Evolutionary conservation across 2,113 vertebrate genomes (phyloP).

Genomic region (Balaenoptera acutorostrata): DNA sequence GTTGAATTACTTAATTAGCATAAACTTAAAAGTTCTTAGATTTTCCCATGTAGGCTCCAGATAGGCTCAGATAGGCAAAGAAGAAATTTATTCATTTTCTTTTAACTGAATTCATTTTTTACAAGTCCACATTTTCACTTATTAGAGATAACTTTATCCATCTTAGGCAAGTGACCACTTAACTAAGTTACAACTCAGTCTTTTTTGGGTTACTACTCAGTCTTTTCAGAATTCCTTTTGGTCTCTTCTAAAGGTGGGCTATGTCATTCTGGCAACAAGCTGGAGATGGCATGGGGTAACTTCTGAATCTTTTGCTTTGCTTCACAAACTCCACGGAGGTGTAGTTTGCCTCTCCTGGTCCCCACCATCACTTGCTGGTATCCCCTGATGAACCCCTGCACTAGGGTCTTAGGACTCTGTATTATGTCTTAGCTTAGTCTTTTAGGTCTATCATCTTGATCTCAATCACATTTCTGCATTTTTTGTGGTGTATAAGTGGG

Average conservation of each 20-base stretch:
- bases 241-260: not conserved
- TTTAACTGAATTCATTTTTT: not conserved
- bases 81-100: not conserved
- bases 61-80: not conserved
- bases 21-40: not conserved
- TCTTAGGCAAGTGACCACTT: not conserved
- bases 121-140: not conserved
- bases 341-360: rapidly evolving
- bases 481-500: not conserved
- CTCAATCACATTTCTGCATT: not conserved
- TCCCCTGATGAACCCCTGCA: not conserved
- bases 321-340: not conserved
- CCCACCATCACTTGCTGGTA: rapidly evolving
- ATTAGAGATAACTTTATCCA: not conserved
- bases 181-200: too few relatives aligned
- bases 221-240: not conserved
- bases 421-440: not conserved
- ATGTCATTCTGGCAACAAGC: not conserved
- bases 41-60: not conserved
- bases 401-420: not conserved
- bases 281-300: not conserved
- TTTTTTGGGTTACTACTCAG: not conserved
- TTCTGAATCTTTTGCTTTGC: not conserved
- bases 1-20: not conserved
- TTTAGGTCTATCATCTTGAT: not conserved